phyloP scores from a whole-genome alignment of 2,113 vertebrate genomes.

The Pardalotus punctatus region DNA sequence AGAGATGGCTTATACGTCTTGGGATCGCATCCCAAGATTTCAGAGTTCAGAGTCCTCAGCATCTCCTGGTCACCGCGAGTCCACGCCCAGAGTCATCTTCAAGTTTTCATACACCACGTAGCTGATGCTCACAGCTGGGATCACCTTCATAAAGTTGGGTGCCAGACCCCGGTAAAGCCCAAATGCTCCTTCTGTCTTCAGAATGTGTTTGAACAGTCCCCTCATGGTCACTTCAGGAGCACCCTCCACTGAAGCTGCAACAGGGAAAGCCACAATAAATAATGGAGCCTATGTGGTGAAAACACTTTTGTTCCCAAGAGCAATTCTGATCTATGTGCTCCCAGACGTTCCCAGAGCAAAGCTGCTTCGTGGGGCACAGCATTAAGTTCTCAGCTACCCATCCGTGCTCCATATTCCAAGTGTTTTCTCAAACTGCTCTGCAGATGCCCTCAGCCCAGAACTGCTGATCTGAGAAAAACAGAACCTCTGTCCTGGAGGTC shows the following conservation, averaged over 20 bases:
- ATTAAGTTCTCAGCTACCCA: neutral
- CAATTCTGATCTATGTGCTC: neutral
- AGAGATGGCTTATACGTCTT: slow-evolving; percentile 75
- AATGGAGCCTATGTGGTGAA: fast-evolving
- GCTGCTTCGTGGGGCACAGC: neutral
- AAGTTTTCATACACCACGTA: slow-evolving; percentile 96
- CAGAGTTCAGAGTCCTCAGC: slow-evolving; percentile 25
- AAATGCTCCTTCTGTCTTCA: slow-evolving; percentile 86
- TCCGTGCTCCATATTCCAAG: fast-evolving
- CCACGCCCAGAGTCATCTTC: slow-evolving; percentile 88
- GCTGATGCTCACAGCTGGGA: slow-evolving; percentile 97
- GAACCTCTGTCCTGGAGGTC: neutral
- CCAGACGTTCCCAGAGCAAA: neutral
- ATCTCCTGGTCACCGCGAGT: slow-evolving; percentile 81
- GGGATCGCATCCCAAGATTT: slow-evolving; percentile 58
- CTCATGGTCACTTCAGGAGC: slow-evolving; percentile 89
- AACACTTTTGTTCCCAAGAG: neutral
- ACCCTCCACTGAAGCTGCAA: slow-evolving; percentile 82
- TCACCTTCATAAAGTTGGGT: slow-evolving; percentile 99
- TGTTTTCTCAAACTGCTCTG: neutral
- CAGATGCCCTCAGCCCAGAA: neutral
- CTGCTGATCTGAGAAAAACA: neutral
- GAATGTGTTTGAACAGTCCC: slow-evolving; percentile 89
- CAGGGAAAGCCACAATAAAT: neutral
- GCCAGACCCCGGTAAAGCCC: slow-evolving; percentile 95